Percentiles rank a stretch among this genome's conserved stretches.
These are phyloP conservation scores for Diadophis punctatus DNA, from an alignment of 2,113 vertebrate genomes.

Conservation along the genomic window DNA sequence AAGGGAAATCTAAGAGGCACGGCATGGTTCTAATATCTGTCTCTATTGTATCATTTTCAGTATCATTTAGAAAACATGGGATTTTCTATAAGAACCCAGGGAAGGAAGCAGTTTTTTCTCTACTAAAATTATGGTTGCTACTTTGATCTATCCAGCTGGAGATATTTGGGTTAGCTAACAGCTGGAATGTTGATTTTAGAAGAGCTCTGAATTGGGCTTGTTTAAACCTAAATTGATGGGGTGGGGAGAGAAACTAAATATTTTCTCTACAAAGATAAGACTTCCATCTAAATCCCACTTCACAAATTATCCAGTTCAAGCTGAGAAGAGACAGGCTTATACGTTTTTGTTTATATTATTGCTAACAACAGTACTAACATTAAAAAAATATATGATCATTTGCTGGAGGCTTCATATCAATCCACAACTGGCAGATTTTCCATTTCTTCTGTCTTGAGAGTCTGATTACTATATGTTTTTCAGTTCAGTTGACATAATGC, in stretches of 20 bases:
- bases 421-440: neutral
- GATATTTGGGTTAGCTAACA: conserved; percentile 29
- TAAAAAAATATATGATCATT: conserved; percentile 6
- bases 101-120: neutral
- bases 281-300: conserved; percentile 47
- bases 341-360: conserved; percentile 18
- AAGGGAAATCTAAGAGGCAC: neutral
- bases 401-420: neutral
- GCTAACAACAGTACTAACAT: conserved; percentile 23
- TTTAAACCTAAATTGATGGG: conserved; percentile 35
- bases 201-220: conserved; percentile 4
- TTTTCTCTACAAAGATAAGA: conserved; percentile 19
- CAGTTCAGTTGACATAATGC: conserved; percentile 8
- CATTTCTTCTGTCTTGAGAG: neutral
- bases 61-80: conserved; percentile 5
- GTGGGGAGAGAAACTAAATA: conserved; percentile 45
- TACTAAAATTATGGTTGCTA: neutral
- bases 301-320: conserved; percentile 40
- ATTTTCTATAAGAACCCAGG: conserved; percentile 12
- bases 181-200: conserved; percentile 34
- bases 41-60: neutral
- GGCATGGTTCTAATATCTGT: neutral
- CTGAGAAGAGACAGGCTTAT: conserved; percentile 38
- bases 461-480: conserved; percentile 1
- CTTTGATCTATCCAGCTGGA: neutral